Base-by-base conservation (phyloP, 2,888 invertebrate species). In the Oligia fasciuncula region DNA sequence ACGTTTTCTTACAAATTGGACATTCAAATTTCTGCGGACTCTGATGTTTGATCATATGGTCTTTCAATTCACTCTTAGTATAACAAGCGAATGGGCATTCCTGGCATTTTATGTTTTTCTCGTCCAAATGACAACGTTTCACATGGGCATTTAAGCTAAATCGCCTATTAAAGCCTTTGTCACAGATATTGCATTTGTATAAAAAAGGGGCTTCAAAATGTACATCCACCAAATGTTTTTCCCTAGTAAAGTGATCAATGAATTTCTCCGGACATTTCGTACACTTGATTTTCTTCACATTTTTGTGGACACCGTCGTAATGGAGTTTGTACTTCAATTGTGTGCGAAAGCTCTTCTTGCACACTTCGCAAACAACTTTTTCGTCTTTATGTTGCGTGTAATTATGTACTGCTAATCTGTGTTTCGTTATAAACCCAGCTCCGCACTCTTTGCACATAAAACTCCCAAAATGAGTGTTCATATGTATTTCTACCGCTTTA, bases 1-100 rank as follows among this genome's bases (percentile, higher is more conserved):
- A 95, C 0, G 92, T 87, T 76, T 96, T 97, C 19, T 93, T 92
- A 80, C 97, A 97, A 0, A 96, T 90, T 0, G 90, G 86, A 86
- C 97, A 97, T 54, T 93, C 91, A 51, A 91, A 93, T 0, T 87
- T 90, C 77, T 92, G 90, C 3, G 90, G 91, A 0, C 91, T 93
- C 0, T 90, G 90, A 74, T 95, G 94, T 63, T 91, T 92, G 0
- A 92, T 83, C 90, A 92, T 91, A 51, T 94, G 94, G 0, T 90
- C 85, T 19, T 89, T 91, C 23, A 94, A 76, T 17, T 87, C 76
- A 0, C 69, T 68, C 0, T 73, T 79, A 0, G 62, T 86, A 23
- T 35, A 70, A 60, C 79, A 85, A 3, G 8, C 17, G 40, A 49
- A 84, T 1, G 51, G 0, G 29, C 84, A 84, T 0, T 62, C 54